These are phyloP conservation scores for Microtus obscurus DNA, from an alignment of 2,797 vertebrate species.

Conservation along the genomic window DNA sequence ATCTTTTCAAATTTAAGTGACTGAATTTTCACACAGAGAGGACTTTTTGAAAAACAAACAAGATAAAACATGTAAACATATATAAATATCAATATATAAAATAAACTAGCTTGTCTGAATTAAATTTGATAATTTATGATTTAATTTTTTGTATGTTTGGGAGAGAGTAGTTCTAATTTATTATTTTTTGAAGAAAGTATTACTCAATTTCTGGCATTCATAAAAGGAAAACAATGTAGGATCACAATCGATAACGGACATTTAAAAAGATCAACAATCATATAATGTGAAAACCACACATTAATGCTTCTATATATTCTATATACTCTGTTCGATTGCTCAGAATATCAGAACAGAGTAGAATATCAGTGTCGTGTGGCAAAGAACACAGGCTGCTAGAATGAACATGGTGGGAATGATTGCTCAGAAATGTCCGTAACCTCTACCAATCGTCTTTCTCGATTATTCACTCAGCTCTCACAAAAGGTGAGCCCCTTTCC, in stretches of 20 bases:
- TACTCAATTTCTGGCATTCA: not conserved
- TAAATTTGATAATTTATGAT: not conserved
- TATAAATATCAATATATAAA: not conserved
- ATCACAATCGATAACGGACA: not conserved
- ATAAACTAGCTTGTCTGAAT: not conserved
- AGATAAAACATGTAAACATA: not conserved
- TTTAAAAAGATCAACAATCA: not conserved
- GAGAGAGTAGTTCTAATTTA: not conserved
- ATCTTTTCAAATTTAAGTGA: not conserved
- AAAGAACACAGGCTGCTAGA: not conserved
- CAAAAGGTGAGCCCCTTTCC: not conserved
- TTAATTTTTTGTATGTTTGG: not conserved
- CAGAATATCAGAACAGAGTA: not conserved
- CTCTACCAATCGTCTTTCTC: not conserved
- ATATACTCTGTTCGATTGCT: not conserved
- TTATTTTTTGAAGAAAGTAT: not conserved
- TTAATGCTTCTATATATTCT: not conserved
- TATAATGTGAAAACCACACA: not conserved
- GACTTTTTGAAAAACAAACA: not conserved
- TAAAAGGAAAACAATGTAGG: not conserved
- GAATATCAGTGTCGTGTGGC: not conserved
- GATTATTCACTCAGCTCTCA: not conserved
- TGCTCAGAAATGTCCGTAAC: too few relatives aligned
- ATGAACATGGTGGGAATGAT: not conserved
- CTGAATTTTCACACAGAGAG: not conserved